Evolutionary conservation across 2,113 vertebrate species (phyloP).

Genomic region (Sphyrna mokarran): DNA sequence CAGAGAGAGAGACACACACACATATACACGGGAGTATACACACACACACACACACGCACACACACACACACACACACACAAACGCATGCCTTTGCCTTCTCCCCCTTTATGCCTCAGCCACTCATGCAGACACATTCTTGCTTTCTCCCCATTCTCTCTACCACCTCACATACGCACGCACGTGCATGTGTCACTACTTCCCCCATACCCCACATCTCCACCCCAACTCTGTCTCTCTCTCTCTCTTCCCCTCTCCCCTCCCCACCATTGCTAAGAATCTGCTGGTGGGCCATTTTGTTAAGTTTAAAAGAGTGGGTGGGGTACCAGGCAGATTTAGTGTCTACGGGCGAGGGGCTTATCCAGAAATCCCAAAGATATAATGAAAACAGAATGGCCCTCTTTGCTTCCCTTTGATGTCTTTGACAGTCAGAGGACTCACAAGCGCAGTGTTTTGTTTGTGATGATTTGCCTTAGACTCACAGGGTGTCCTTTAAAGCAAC

Average conservation of each 20-base stretch:
- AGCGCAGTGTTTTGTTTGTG: conserved; percentile 63
- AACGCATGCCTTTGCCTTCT: background rate
- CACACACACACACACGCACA: too few species aligned
- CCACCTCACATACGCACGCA: background rate
- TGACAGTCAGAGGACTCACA: conserved; percentile 56
- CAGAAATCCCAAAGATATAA: conserved; percentile 64
- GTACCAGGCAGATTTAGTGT: conserved; percentile 57
- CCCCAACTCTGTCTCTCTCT: too few species aligned
- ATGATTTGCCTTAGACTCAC: background rate
- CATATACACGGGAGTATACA: too few species aligned
- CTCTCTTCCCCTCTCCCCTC: background rate
- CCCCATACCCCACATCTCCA: too few species aligned
- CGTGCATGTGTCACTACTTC: background rate
- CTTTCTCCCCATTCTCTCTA: background rate
- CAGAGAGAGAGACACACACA: too few species aligned
- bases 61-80: background rate
- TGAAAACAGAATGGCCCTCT: conserved; percentile 66
- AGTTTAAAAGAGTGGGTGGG: conserved; percentile 48
- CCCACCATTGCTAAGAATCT: conserved; percentile 30
- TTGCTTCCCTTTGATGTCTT: conserved; percentile 58
- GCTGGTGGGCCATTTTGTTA: conserved; percentile 40
- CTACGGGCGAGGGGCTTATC: conserved; percentile 60
- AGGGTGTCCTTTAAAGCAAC: background rate
- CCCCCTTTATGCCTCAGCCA: conserved; percentile 40
- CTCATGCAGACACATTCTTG: background rate